phyloP scores from a whole-genome alignment of 2,888 invertebrate genomes.

The Gonocerus acuteangulatus region DNA sequence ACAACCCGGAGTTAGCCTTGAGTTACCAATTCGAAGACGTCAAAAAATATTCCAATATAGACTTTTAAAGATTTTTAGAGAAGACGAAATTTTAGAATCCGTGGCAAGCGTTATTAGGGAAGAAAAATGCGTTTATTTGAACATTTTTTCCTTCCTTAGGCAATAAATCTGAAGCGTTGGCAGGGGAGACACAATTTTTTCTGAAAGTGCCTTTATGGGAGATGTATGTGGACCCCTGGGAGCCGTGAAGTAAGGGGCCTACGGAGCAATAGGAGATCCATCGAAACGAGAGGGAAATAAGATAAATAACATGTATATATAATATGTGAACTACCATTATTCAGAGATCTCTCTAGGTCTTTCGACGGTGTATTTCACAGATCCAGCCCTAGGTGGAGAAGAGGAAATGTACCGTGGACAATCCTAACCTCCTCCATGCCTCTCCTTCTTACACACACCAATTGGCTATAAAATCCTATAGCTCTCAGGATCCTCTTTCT shows the following conservation, averaged over 20 bases:
- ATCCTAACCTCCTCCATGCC: not conserved
- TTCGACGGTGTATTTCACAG: slow-evolving; percentile 16
- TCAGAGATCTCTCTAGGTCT: not conserved
- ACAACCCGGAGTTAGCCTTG: too few species aligned
- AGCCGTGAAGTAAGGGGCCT: not conserved
- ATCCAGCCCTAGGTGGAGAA: not conserved
- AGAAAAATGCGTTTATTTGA: not conserved
- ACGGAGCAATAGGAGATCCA: slow-evolving; percentile 11
- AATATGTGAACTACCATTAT: slow-evolving; percentile 13
- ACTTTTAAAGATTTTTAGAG: too few species aligned
- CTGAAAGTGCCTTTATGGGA: not conserved
- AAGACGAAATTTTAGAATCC: too few species aligned
- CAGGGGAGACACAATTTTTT: not conserved
- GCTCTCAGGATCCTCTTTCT: not conserved
- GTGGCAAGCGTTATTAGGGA: too few species aligned
- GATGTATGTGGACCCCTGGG: not conserved
- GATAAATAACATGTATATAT: slow-evolving; percentile 17
- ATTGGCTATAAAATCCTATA: slow-evolving; percentile 19
- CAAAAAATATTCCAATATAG: too few species aligned
- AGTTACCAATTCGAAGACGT: too few species aligned
- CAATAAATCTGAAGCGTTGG: too few species aligned
- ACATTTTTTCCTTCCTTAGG: too few species aligned
- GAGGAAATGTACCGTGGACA: slow-evolving; percentile 19
- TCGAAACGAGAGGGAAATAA: slow-evolving; percentile 19
- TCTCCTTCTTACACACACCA: slow-evolving; percentile 5